Conservation (phyloP, 2,797 vertebrate genomes). For the Iguana delicatissima region DNA sequence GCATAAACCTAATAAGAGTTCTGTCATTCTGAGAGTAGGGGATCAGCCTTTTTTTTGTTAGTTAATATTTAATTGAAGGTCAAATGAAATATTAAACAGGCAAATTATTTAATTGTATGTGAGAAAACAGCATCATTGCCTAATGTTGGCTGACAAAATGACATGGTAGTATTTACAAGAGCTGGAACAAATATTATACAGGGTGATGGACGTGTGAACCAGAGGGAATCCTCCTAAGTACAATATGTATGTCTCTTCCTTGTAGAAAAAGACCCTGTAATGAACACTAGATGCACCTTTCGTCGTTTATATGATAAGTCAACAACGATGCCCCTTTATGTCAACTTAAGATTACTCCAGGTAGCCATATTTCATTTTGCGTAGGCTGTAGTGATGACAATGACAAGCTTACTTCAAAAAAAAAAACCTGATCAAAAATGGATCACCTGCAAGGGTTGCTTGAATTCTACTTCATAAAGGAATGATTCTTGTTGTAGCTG, state of each 20-base stretch:
- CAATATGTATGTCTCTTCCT: neutral
- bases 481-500: neutral
- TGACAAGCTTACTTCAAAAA: neutral
- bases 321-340: no score
- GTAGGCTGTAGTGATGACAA: neutral
- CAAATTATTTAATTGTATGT: slow-evolving; percentile 46
- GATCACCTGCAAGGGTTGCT: neutral
- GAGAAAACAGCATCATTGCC: slow-evolving; percentile 34
- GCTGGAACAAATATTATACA: slow-evolving; percentile 51
- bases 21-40: neutral
- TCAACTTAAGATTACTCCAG: neutral
- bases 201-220: slow-evolving; percentile 34
- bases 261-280: neutral
- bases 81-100: slow-evolving; percentile 68
- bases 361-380: neutral
- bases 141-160: slow-evolving; percentile 52
- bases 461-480: neutral
- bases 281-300: neutral
- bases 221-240: slow-evolving; percentile 45
- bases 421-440: neutral
- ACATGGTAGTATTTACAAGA: slow-evolving; percentile 51
- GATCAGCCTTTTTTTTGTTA: slow-evolving; percentile 40
- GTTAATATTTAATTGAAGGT: slow-evolving; percentile 67
- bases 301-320: neutral
- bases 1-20: neutral